phyloP scores from a whole-genome alignment of 2,888 invertebrate species.

The Autographa gamma region DNA sequence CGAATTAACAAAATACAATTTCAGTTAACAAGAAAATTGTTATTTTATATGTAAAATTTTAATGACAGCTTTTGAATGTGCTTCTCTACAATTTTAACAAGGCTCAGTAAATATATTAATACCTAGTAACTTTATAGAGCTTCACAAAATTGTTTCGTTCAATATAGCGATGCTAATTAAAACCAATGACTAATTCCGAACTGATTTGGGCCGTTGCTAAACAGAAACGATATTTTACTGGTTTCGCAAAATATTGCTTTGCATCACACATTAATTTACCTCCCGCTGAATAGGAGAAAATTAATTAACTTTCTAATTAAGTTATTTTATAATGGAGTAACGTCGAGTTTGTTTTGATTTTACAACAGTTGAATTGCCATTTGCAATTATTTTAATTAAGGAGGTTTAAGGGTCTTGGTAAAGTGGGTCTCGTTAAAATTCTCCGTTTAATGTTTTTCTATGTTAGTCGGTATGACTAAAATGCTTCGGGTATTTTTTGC shows the following conservation, averaged over 20 bases:
- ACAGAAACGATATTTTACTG: constrained; percentile 33
- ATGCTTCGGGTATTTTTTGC: neutral
- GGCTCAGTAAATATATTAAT: too few relatives aligned
- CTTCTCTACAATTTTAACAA: too few relatives aligned
- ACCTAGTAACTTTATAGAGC: neutral
- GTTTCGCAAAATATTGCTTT: constrained; percentile 40
- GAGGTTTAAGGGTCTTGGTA: neutral
- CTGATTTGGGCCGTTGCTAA: constrained; percentile 39
- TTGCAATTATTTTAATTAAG: constrained; percentile 4
- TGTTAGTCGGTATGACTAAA: neutral
- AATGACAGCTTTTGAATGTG: too few relatives aligned
- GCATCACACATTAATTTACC: constrained; percentile 46
- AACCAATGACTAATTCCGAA: constrained; percentile 42
- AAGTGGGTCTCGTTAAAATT: constrained; percentile 4
- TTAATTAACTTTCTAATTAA: constrained; percentile 52
- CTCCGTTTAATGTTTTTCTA: neutral
- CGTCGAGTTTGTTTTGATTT: constrained; percentile 38
- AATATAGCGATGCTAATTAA: constrained; percentile 45
- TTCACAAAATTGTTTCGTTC: constrained; percentile 24
- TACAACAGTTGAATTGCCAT: constrained; percentile 20
- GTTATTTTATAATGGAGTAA: constrained; percentile 32
- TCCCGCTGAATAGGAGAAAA: constrained; percentile 27
- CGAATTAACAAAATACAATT: too few relatives aligned
- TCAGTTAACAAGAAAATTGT: too few relatives aligned
- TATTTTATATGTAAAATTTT: too few relatives aligned